phyloP scores from a whole-genome alignment of 2,113 vertebrate genomes.

The Scomber colias region DNA sequence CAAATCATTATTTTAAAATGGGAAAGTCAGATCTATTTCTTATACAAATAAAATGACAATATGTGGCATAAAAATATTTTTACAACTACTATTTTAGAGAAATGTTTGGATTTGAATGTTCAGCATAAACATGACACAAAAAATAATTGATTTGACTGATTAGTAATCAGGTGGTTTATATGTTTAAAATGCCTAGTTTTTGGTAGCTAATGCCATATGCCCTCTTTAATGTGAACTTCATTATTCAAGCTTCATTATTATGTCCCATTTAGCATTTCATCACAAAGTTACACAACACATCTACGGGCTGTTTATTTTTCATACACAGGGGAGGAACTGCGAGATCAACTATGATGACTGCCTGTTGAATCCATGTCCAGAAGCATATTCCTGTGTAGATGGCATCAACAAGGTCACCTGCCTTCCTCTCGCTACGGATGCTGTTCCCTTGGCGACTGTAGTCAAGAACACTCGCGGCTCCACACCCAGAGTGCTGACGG shows the following conservation, averaged over 20 bases:
- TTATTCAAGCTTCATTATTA: conserved; percentile 50
- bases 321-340: conserved; percentile 86
- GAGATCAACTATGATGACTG: conserved; percentile 90
- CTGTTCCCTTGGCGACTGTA: conserved; percentile 65
- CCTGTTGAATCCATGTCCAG: conserved; percentile 86
- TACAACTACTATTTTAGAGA: background rate
- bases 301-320: conserved; percentile 63
- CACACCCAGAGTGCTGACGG: conserved; percentile 46
- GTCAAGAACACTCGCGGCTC: conserved; percentile 55
- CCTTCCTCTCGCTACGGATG: conserved; percentile 73
- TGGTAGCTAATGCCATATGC: conserved; percentile 19
- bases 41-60: background rate
- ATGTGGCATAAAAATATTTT: background rate
- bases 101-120: background rate
- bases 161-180: background rate
- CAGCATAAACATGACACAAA: background rate
- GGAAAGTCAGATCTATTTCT: background rate
- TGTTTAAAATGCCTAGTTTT: conserved; percentile 15
- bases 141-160: background rate
- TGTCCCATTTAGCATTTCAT: conserved; percentile 26
- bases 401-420: conserved; percentile 88
- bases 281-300: background rate
- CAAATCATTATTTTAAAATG: background rate
- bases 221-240: conserved; percentile 1
- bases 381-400: conserved; percentile 86